Evolutionary conservation across 2,797 vertebrate genomes (phyloP).

Genomic region (Sitta carolinensis): DNA sequence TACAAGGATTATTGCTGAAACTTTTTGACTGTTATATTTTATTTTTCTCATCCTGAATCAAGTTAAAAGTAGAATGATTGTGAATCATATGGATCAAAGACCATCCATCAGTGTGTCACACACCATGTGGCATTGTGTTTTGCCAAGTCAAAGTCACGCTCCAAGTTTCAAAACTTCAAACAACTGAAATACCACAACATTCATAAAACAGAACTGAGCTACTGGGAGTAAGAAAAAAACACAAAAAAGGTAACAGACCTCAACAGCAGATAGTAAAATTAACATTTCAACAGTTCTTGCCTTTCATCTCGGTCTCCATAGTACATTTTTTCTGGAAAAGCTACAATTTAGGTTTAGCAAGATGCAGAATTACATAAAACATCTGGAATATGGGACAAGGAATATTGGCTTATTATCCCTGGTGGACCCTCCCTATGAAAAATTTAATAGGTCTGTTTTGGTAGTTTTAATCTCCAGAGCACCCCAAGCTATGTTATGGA

Average conservation of each 20-base stretch:
- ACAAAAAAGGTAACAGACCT: constrained; percentile 93
- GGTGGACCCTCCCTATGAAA: constrained; percentile 94
- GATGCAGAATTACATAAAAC: constrained; percentile 92
- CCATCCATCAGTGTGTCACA: constrained; percentile 70
- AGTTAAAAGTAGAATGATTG: constrained; percentile 12
- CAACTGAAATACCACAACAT: constrained; percentile 93
- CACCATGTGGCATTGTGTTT: constrained; percentile 83
- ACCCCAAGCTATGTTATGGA: constrained; percentile 91
- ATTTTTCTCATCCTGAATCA: constrained; percentile 10
- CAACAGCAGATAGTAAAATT: constrained; percentile 98
- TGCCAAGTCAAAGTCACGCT: constrained; percentile 85
- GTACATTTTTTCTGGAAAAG: constrained; percentile 86
- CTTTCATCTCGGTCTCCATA: constrained; percentile 96
- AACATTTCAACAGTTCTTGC: constrained; percentile 98
- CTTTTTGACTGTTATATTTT: not conserved
- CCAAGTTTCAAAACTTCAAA: constrained; percentile 90
- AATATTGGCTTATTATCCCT: constrained; percentile 97
- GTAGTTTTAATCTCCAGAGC: constrained; percentile 92
- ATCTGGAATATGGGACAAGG: constrained; percentile 96
- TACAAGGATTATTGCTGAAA: not conserved
- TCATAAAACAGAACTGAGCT: constrained; percentile 96
- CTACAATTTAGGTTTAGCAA: constrained; percentile 87
- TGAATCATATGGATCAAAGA: constrained; percentile 62
- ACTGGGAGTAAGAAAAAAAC: constrained; percentile 89
- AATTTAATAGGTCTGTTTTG: constrained; percentile 98